Evolutionary conservation across 2,113 vertebrate genomes (phyloP).

Genomic region (Anoura caudifer): DNA sequence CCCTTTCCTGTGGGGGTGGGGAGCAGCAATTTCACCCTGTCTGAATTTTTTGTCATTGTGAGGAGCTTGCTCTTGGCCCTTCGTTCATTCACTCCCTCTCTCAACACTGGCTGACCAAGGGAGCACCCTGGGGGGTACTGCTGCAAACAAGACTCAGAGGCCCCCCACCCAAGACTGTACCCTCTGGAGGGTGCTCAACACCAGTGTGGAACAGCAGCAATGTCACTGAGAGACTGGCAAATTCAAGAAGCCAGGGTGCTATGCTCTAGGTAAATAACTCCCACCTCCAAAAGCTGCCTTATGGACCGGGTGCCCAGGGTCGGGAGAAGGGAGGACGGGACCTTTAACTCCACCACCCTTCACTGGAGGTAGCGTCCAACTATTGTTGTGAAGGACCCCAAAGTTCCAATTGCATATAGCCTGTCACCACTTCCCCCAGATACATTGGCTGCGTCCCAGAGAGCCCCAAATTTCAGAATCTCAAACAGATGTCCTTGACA

Average conservation of each 20-base stretch:
- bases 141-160: not conserved
- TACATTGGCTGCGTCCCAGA: not conserved
- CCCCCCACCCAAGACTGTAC: not conserved
- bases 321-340: not conserved
- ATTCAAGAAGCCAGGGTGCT: not conserved
- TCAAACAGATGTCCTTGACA: not conserved
- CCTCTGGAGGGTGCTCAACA: not conserved
- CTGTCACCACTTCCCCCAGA: not conserved
- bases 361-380: not conserved
- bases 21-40: accelerated
- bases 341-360: not conserved
- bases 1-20: not conserved
- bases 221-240: accelerated
- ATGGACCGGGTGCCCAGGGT: not conserved
- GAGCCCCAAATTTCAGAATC: not conserved
- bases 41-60: not conserved
- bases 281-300: not conserved
- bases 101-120: not conserved
- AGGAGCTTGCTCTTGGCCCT: not conserved
- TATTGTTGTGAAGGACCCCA: no score
- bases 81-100: not conserved
- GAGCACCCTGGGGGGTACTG: not conserved
- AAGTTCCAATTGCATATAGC: not conserved
- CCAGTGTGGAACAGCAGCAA: not conserved
- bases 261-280: not conserved